These are phyloP conservation scores for Nyctereutes procyonoides DNA, from an alignment of 2,113 vertebrate genomes.

Conservation along the genomic window DNA sequence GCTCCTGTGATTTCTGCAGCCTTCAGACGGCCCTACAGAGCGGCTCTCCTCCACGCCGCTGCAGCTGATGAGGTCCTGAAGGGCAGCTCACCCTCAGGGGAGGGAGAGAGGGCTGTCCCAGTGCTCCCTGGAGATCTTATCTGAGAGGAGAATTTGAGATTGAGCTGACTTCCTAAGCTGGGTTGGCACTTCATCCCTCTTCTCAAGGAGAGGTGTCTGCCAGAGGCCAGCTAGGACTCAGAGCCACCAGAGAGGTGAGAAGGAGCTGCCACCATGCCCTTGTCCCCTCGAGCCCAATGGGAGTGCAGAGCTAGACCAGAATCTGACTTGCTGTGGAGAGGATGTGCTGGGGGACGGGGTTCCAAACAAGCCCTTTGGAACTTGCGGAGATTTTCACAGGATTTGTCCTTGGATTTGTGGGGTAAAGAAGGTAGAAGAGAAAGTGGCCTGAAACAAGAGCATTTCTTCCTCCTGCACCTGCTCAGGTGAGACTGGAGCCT, in stretches of 20 bases:
- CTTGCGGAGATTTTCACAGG: neutral
- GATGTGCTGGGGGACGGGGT: neutral
- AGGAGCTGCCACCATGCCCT: neutral
- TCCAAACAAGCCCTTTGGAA: neutral
- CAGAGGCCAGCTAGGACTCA: neutral
- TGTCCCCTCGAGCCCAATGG: neutral
- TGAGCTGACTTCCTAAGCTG: neutral
- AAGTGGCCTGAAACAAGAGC: neutral
- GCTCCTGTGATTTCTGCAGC: neutral
- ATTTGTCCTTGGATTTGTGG: neutral
- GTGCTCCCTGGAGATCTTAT: neutral
- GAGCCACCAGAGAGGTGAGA: neutral
- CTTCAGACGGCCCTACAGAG: neutral
- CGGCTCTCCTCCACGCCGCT: neutral
- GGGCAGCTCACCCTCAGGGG: neutral
- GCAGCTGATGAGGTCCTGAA: neutral
- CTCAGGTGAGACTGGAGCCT: neutral
- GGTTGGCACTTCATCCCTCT: neutral
- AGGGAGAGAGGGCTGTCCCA: neutral
- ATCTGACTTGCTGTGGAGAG: neutral
- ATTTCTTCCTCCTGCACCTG: slow-evolving; percentile 19
- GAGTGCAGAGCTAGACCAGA: neutral
- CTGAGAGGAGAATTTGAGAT: slow-evolving; percentile 9
- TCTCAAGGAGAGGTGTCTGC: neutral
- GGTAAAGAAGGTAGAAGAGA: neutral